Percentiles rank a stretch among this genome's conserved stretches.
Conservation (phyloP, 1,140 invertebrate genomes). For the Mesaphorura yosii region DNA sequence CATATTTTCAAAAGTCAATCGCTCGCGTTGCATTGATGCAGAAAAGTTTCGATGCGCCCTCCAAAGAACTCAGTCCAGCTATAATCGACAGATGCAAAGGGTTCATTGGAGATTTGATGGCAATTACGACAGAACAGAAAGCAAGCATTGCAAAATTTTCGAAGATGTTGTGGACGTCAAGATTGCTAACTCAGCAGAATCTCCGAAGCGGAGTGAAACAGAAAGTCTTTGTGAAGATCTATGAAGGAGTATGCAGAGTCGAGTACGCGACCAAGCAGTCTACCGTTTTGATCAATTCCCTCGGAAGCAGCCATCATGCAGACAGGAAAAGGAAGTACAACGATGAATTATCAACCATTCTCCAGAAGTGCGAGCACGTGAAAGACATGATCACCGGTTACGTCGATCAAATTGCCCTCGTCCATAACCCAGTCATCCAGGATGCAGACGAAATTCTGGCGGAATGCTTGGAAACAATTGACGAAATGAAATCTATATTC, state of each 20-base stretch:
- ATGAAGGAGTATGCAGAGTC: constrained; percentile 9
- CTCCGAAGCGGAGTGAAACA: background rate
- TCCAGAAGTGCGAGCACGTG: background rate
- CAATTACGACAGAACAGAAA: constrained; percentile 6
- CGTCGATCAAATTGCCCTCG: background rate
- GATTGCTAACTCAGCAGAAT: background rate
- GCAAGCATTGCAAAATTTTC: constrained; percentile 16
- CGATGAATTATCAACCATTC: background rate
- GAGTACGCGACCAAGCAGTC: constrained; percentile 14
- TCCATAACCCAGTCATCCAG: background rate
- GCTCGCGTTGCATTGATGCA: constrained; percentile 55
- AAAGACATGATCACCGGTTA: background rate
- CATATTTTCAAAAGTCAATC: constrained; percentile 61
- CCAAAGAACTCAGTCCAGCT: constrained; percentile 63
- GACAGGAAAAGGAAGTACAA: background rate
- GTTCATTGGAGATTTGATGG: constrained; percentile 55
- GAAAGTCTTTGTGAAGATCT: constrained; percentile 1
- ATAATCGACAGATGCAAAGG: constrained; percentile 76
- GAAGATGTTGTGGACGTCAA: constrained; percentile 18
- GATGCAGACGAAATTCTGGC: background rate
- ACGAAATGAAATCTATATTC: background rate
- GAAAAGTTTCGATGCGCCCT: constrained; percentile 48
- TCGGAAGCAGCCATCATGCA: background rate
- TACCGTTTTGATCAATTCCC: constrained; percentile 3
- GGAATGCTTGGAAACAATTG: background rate